These are phyloP conservation scores for Oryzias dopingdopingensis DNA, from an alignment of 2,797 vertebrate genomes.

Conservation along the genomic window DNA sequence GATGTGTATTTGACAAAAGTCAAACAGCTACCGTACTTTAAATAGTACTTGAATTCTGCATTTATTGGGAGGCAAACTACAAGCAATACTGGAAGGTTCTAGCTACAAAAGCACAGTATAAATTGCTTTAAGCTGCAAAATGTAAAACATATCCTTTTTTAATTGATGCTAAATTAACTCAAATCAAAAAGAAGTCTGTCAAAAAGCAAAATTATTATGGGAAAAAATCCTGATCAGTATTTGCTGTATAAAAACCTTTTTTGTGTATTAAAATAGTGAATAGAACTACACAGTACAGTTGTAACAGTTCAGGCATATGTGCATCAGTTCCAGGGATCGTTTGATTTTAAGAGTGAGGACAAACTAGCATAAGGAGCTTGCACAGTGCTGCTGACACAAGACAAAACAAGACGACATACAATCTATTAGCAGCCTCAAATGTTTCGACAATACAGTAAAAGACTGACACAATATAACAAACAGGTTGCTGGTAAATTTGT, in stretches of 20 bases:
- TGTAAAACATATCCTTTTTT: neutral
- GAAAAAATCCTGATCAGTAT: neutral
- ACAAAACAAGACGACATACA: conserved; percentile 38
- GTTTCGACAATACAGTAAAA: conserved; percentile 56
- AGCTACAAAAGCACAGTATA: conserved; percentile 28
- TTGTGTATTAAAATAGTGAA: conserved; percentile 1
- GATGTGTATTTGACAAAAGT: conserved; percentile 7
- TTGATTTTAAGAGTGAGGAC: neutral
- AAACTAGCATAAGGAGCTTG: conserved; percentile 9
- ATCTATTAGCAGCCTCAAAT: conserved; percentile 75
- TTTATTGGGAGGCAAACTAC: conserved; percentile 42
- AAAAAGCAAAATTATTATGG: neutral
- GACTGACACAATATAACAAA: conserved; percentile 36
- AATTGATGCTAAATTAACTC: neutral
- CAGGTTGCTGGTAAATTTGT: conserved; percentile 73
- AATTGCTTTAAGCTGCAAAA: conserved; percentile 28
- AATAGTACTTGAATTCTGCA: conserved; percentile 10
- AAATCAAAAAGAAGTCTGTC: neutral
- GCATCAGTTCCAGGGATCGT: conserved; percentile 19
- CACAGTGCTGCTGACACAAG: conserved; percentile 33
- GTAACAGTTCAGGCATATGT: conserved; percentile 25
- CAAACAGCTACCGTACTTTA: too few species aligned
- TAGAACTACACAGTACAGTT: conserved; percentile 45
- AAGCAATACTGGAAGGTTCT: conserved; percentile 15
- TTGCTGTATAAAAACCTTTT: neutral